Conservation (phyloP, 64 coral and sea anemone species). For the Catalaphyllia jardinei region DNA sequence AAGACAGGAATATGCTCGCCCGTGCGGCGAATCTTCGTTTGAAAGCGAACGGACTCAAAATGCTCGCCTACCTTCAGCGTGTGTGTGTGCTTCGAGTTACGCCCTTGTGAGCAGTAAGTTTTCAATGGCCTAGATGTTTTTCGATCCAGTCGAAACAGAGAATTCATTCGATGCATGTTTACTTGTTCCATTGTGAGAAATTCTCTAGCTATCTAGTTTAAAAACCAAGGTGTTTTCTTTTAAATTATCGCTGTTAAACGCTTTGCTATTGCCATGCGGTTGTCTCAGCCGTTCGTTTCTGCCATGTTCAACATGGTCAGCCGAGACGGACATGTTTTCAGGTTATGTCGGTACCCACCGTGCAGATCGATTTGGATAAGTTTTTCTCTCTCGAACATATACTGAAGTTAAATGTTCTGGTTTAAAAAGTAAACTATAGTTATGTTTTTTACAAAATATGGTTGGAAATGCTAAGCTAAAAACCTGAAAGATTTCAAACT, state of each 20-base stretch:
- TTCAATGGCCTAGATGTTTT: conserved; percentile 16
- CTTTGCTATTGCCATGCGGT: neutral
- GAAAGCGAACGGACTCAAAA: neutral
- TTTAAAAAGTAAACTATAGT: neutral
- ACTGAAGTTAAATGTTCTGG: neutral
- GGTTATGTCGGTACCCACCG: neutral
- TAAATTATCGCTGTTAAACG: neutral
- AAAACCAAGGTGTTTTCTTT: neutral
- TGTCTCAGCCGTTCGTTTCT: neutral
- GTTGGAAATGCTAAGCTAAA: neutral
- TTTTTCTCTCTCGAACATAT: neutral
- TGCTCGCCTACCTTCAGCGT: neutral
- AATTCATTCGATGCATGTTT: neutral
- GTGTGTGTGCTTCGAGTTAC: neutral
- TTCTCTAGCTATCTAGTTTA: neutral
- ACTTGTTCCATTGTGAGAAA: neutral
- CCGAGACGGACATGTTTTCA: conserved; percentile 8
- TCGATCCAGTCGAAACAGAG: neutral
- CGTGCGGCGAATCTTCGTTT: neutral
- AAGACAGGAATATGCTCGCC: conserved; percentile 56
- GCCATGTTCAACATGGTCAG: neutral
- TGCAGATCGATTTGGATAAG: neutral
- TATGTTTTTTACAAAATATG: neutral
- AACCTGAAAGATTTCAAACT: neutral
- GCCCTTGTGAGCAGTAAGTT: conserved; percentile 33